phyloP scores from a whole-genome alignment of 2,797 vertebrate species.

The Coregonus sp. region DNA sequence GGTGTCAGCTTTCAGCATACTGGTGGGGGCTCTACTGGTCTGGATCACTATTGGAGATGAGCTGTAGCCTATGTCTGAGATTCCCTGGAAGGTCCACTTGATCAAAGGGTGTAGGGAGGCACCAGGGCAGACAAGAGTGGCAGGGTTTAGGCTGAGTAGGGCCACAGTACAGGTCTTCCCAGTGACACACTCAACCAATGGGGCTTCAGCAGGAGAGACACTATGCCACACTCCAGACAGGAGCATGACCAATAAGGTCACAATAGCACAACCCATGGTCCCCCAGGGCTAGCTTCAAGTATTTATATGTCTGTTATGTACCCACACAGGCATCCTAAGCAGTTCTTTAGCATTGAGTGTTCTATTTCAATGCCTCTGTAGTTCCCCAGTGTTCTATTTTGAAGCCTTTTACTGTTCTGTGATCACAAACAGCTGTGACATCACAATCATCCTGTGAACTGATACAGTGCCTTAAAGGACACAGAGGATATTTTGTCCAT shows the following conservation, averaged over 20 bases:
- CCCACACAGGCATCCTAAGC: neutral
- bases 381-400: too few relatives aligned
- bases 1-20: neutral
- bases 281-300: too few relatives aligned
- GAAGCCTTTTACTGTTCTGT: too few relatives aligned
- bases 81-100: slow-evolving; percentile 5
- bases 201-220: neutral
- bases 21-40: neutral
- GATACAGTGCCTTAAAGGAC: too few relatives aligned
- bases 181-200: neutral
- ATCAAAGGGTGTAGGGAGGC: neutral
- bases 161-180: neutral
- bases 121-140: neutral
- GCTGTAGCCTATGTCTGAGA: neutral
- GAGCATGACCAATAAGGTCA: neutral
- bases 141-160: neutral
- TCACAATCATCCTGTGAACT: neutral
- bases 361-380: too few relatives aligned
- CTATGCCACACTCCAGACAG: neutral
- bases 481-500: neutral
- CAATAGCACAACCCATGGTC: neutral
- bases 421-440: too few relatives aligned
- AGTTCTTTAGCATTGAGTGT: too few relatives aligned
- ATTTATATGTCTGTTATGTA: neutral
- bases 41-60: neutral